These are phyloP conservation scores for Sarcoramphus papa DNA, from an alignment of 2,797 vertebrate genomes.

Conservation along the genomic window DNA sequence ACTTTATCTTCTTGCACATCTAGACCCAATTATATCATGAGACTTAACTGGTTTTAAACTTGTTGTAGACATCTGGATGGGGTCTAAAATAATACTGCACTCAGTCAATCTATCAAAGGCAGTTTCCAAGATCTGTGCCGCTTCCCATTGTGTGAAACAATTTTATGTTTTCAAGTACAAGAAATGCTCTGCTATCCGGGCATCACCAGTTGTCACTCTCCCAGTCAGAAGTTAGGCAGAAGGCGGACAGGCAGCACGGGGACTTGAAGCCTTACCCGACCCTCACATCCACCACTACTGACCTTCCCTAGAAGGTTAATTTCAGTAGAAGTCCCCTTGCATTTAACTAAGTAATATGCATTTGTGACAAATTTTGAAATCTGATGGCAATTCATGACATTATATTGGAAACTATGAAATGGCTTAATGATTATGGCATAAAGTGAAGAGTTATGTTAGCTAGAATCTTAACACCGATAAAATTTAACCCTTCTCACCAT, in stretches of 20 bases:
- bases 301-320: background rate
- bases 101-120: background rate
- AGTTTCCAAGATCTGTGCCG: background rate
- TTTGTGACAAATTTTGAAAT: background rate
- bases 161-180: background rate
- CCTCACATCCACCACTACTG: background rate
- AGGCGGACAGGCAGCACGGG: fast-evolving
- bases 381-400: background rate
- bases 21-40: background rate
- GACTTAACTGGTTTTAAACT: background rate
- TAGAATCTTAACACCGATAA: background rate
- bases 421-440: background rate
- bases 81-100: background rate
- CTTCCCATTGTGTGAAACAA: background rate
- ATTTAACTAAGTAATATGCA: background rate
- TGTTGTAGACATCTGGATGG: background rate
- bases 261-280: background rate
- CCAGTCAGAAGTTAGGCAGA: background rate
- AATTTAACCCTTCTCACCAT: background rate
- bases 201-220: background rate
- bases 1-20: background rate
- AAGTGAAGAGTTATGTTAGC: background rate
- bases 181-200: background rate
- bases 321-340: background rate
- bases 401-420: background rate